Conservation (phyloP, 2,113 vertebrate genomes). For the Acanthisitta chloris region DNA sequence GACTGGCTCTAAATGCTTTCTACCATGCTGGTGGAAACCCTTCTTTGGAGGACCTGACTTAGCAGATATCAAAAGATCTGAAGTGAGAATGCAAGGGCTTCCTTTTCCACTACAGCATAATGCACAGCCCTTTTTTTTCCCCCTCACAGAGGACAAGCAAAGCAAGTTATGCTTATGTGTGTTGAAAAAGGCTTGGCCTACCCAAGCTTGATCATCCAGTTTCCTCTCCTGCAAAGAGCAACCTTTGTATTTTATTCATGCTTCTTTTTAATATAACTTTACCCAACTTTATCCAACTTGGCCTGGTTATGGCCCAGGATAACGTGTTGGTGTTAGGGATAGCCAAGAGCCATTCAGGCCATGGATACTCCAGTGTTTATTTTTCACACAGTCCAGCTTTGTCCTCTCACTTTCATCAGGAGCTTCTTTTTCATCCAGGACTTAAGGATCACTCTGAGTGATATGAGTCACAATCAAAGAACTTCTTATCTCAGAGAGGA, state of each 20-base stretch:
- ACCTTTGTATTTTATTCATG: neutral
- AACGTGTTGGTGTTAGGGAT: neutral
- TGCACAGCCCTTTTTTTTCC: neutral
- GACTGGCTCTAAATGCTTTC: neutral
- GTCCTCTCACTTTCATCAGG: neutral
- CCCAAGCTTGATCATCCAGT: slow-evolving; percentile 21
- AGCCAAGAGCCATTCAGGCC: neutral
- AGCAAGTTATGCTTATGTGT: slow-evolving; percentile 34
- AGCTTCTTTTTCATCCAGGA: neutral
- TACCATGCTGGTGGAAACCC: neutral
- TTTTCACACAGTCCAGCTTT: neutral
- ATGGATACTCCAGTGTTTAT: neutral
- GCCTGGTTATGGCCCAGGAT: neutral
- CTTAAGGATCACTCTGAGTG: neutral
- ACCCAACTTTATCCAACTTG: neutral
- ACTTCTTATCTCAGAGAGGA: neutral
- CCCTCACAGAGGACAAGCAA: slow-evolving; percentile 10
- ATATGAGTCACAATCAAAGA: neutral
- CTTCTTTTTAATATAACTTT: neutral
- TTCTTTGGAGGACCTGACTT: neutral
- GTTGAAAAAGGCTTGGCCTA: neutral
- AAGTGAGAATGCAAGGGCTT: neutral
- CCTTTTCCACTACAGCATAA: neutral
- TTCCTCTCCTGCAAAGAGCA: slow-evolving; percentile 3
- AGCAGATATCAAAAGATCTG: neutral